Evolutionary conservation across 37 sponge, comb jelly and placozoan species (phyloP), one percentile per base, ranked within the genome.

Genomic region (Mnemiopsis leidyi): DNA sequence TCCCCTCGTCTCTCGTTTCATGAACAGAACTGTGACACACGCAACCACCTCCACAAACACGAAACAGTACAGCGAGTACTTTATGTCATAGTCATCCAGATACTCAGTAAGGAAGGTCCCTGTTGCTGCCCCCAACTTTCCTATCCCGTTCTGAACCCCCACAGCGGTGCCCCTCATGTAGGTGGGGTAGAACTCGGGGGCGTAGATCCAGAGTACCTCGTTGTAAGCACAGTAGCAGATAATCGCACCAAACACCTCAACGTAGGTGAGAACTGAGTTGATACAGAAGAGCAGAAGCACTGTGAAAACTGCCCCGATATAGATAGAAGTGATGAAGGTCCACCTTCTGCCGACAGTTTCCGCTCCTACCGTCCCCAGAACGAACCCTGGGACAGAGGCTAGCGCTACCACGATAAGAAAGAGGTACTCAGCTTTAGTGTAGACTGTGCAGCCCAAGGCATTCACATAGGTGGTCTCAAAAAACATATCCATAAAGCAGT

Each of bases 101-200:
- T 39, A 85, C 61, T 35, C 30, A 20, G 90, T 85, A 39, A 85
- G 90, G 48, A 85, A 85, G 61, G 36, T 85, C n/a, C 90, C 90
- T 1, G 35, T 24, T 3, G 90, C 40, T 13, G 90, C 90, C 18
- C 90, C 90, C 5, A 85, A 85, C 90, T 85, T 85, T 7, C 90
- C 90, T 28, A 85, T 85, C 26, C 90, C 90, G 39, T 85, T 85
- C 90, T 85, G 90, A 0, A 85, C 61, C 26, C 90, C 90, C 13
- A 38, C n/a, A 5, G 90, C 90, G 39, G 90, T 85, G 0, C 48
- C 90, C 40, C 90, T 35, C 90, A 85, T 85, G 90, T 40, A 85
- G 90, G 90, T 85, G 21, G 90, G 61, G 29, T 85, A 85, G 90
- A 85, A 85, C 90, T 85, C 90, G 3, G 90, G 90, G 29, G 90